A percentile compares a stretch with the other conserved stretches of the same genome.
Evolutionary conservation across 2,797 vertebrate species (phyloP).

Genomic region (Gephyroberyx darwinii): DNA sequence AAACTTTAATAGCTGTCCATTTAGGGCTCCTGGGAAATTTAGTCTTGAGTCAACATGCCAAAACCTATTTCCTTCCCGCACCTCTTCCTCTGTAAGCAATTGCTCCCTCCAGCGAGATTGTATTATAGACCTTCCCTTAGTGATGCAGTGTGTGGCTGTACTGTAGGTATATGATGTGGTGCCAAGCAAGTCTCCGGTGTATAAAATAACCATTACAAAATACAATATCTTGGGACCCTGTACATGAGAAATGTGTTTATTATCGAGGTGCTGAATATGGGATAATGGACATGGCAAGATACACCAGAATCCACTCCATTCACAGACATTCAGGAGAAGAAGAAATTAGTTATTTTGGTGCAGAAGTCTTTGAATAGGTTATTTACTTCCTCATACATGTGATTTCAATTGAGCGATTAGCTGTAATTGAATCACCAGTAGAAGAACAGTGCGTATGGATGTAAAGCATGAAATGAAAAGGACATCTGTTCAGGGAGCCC

Average conservation of each 20-base stretch:
- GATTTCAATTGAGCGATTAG: conserved; percentile 84
- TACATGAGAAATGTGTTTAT: neutral
- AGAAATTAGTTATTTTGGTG: conserved; percentile 46
- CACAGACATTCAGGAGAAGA: conserved; percentile 29
- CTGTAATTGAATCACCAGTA: conserved; percentile 79
- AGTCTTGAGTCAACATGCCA: conserved; percentile 79
- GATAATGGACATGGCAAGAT: conserved; percentile 21
- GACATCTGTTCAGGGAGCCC: conserved; percentile 68
- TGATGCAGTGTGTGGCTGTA: conserved; percentile 10
- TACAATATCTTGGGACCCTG: neutral
- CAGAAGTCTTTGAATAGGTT: conserved; percentile 53
- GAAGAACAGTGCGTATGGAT: conserved; percentile 63
- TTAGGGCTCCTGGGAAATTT: conserved; percentile 74
- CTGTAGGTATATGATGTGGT: conserved; percentile 14
- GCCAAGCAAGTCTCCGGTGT: neutral
- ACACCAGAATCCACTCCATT: conserved; percentile 41
- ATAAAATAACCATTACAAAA: conserved; percentile 10
- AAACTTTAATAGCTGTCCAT: conserved; percentile 79
- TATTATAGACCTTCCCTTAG: conserved; percentile 4
- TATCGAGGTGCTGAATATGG: conserved; percentile 45
- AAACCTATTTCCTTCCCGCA: conserved; percentile 75
- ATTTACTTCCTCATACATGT: conserved; percentile 78
- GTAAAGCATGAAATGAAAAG: conserved; percentile 77
- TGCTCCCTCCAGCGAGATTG: conserved; percentile 49
- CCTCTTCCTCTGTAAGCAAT: conserved; percentile 55